Evolutionary conservation across 1,140 invertebrate genomes (phyloP), one percentile per base, ranked within the genome.

Genomic region (Drosophila gunungcola): DNA sequence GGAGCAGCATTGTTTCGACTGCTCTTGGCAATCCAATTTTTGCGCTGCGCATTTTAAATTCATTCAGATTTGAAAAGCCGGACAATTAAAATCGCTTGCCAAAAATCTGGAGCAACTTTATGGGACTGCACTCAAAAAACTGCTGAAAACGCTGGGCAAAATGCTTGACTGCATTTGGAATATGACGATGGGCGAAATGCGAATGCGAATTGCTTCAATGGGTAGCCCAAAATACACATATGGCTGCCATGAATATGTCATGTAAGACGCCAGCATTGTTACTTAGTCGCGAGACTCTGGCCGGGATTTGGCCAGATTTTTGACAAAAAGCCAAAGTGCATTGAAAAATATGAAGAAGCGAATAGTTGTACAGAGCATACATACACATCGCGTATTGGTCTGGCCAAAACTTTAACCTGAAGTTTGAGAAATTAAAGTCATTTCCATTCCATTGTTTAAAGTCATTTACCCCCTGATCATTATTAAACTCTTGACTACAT

Each of bases 61-160:
- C 62, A 82, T 86, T 86, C 68, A 79, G 49, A 83, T 79, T 65
- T 64, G 41, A 56, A 82, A 79, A 62, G 32, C 58, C 16, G 56
- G 65, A 70, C 84, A 83, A 88, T 88, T 88, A 88, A 88, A 88
- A 77, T 13, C 45, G 84, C 67, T 74, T 88, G 83, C 83, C 83
- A 88, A 88, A 79, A 77, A 83, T 78, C 79, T 76, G 72, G 51
- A 69, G 60, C 62, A 73, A 61, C 72, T 88, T 82, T 79, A 83
- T 82, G 64, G 27, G 25, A 52, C 27, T 34, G 65, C 48, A 73
- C 75, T 83, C 52, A 52, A 88, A 79, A 82, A 82, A 82, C 27
- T 86, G 75, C 83, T 88, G 70, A 88, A 70, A 86, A 42, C 34
- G 56, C 43, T 62, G 57, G 45, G 45, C 65, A 76, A 46, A 46